These are phyloP conservation scores for Volucella inflata DNA, from an alignment of 2,888 invertebrate species.

Conservation along the genomic window DNA sequence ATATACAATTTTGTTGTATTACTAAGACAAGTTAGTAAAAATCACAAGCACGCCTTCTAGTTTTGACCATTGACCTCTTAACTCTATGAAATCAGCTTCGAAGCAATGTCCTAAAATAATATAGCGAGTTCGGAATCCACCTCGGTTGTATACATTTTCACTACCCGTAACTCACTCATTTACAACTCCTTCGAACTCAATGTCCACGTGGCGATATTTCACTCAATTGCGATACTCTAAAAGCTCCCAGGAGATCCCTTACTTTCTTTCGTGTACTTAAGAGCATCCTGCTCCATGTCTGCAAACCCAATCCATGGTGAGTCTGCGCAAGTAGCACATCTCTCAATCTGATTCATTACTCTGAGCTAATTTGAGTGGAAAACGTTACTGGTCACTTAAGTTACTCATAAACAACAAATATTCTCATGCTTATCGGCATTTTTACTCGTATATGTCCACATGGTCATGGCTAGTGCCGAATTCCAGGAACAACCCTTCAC, in stretches of 20 bases:
- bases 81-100: too few relatives aligned
- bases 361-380: constrained; percentile 32
- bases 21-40: too few relatives aligned
- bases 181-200: too few relatives aligned
- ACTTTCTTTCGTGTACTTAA: constrained; percentile 43
- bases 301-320: constrained; percentile 50
- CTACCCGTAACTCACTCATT: too few relatives aligned
- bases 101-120: too few relatives aligned
- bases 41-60: too few relatives aligned
- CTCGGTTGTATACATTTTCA: too few relatives aligned
- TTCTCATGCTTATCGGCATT: background rate
- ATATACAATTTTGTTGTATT: too few relatives aligned
- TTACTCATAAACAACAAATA: constrained; percentile 32
- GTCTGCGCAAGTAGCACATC: constrained; percentile 1
- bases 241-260: background rate
- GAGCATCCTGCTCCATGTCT: constrained; percentile 5
- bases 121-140: too few relatives aligned
- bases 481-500: constrained; percentile 2
- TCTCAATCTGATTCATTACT: constrained; percentile 9
- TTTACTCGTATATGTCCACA: background rate
- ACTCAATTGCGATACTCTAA: constrained; percentile 12
- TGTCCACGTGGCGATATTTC: constrained; percentile 40
- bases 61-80: too few relatives aligned
- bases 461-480: constrained; percentile 19
- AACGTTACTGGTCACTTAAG: background rate